Percentiles rank a stretch among this genome's conserved stretches.
phyloP scores from a whole-genome alignment of 2,113 vertebrate genomes.

The Hemibagrus wyckioides region DNA sequence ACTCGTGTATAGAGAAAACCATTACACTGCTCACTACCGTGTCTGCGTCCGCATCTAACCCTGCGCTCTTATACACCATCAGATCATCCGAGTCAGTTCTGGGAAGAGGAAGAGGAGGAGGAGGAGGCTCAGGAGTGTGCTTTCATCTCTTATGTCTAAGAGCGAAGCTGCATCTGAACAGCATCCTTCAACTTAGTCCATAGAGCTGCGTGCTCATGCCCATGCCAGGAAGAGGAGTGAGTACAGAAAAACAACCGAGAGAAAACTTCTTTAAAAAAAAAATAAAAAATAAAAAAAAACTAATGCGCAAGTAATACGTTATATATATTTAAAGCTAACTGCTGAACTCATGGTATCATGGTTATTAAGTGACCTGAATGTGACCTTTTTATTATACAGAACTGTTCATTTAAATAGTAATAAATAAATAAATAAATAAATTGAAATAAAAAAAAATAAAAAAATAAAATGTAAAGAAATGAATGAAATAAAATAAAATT shows the following conservation, averaged over 20 bases:
- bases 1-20: neutral
- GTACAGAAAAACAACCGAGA: neutral
- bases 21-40: neutral
- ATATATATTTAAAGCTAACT: neutral
- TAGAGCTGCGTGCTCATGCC: neutral
- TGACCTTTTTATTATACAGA: neutral
- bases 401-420: neutral
- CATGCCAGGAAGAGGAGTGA: neutral
- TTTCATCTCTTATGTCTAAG: neutral
- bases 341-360: neutral
- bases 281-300: neutral
- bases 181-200: neutral
- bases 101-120: neutral
- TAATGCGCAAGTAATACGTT: neutral
- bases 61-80: neutral
- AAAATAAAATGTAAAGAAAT: too few species aligned
- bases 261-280: neutral
- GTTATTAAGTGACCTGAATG: neutral
- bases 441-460: too few species aligned
- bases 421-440: neutral
- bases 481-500: too few species aligned
- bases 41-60: neutral
- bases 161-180: neutral
- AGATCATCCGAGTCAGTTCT: neutral
- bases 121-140: neutral